Evolutionary conservation across 2,113 vertebrate species (phyloP), one percentile per base, ranked within the genome.

Genomic region (Pao palembangensis): DNA sequence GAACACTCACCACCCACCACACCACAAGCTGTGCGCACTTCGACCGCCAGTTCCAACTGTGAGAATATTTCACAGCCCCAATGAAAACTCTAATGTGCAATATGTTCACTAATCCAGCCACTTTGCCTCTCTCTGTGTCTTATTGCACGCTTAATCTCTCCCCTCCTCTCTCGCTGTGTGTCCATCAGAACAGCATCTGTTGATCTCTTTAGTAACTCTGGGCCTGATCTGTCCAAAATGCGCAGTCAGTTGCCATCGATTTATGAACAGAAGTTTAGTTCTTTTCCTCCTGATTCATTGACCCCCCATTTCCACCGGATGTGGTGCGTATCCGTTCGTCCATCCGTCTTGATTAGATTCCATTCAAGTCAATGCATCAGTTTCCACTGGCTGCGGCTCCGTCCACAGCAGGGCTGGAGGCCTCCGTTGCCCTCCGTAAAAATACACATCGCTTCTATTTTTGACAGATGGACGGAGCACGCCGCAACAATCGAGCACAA

Each of bases 61-160:
- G 82, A 76, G 78, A 82, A 73, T 69, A 64, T 80, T 82, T 86
- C 75, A 82, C 74, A 78, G 76, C 68, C 72, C 69, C 67, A 74
- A 77, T 18, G 71, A 79, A 64, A 64, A 61, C 77, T 77, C 57
- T 82, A 79, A 80, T 85, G 78, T 73, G 75, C 71, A 86, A 82
- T 84, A 87, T 87, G 83, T 57, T 87, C 78, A 19, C 73, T 84
- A 75, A 81, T 83, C 78, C 73, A 67, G 46, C 72, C 58, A 46
- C 67, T 67, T 53, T 55, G 59, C 57, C 46, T 6, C 41, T 67
- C 55, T 49, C 18, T 15, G 13, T 63, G 43, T 50, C 48, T 13
- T 25, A 57, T 56, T 55, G 51, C 48, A n/a, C 58, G 58, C 66
- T 56, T 76, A 65, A 71, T 79, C 71, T 80, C 71, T 50, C 69